Percentiles rank a stretch among this genome's conserved stretches.
These are phyloP conservation scores for Heliocidaris tuberculata DNA, from an alignment of 35 echinoderm and acorn worm species.

Conservation along the genomic window DNA sequence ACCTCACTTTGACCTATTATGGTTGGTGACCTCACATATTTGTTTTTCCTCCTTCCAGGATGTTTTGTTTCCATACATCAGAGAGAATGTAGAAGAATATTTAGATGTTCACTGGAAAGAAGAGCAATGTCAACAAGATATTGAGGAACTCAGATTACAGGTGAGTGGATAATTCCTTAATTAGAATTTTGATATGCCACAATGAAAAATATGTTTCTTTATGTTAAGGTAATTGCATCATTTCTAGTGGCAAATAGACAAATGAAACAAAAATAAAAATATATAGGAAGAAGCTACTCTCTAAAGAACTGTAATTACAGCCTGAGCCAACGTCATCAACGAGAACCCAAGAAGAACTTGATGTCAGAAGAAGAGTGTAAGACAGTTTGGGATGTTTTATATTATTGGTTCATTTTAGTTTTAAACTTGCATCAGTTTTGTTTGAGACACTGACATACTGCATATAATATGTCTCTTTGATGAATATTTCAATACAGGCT, in stretches of 20 bases:
- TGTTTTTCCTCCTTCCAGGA: slow-evolving; percentile 45
- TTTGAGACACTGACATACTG: too few relatives aligned
- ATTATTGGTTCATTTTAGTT: too few relatives aligned
- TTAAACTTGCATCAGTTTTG: too few relatives aligned
- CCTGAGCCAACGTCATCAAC: background rate
- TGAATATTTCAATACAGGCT: slow-evolving; percentile 33
- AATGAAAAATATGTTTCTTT: too few relatives aligned
- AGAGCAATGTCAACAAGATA: slow-evolving; percentile 68
- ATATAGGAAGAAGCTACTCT: background rate
- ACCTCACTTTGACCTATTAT: background rate
- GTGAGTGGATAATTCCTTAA: slow-evolving; percentile 35
- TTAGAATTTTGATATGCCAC: too few relatives aligned
- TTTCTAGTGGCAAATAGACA: background rate
- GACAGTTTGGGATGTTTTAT: too few relatives aligned
- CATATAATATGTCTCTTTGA: background rate
- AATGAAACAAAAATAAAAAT: background rate
- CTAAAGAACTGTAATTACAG: background rate
- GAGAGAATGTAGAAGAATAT: slow-evolving; percentile 66
- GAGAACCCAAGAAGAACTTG: too few relatives aligned
- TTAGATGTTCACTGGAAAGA: slow-evolving; percentile 69
- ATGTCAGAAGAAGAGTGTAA: too few relatives aligned
- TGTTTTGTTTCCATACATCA: slow-evolving; percentile 80
- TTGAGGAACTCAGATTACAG: slow-evolving; percentile 65
- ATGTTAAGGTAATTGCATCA: background rate
- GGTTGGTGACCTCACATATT: background rate